phyloP scores from a whole-genome alignment of 2,797 vertebrate genomes.

The Tokudaia muenninki region DNA sequence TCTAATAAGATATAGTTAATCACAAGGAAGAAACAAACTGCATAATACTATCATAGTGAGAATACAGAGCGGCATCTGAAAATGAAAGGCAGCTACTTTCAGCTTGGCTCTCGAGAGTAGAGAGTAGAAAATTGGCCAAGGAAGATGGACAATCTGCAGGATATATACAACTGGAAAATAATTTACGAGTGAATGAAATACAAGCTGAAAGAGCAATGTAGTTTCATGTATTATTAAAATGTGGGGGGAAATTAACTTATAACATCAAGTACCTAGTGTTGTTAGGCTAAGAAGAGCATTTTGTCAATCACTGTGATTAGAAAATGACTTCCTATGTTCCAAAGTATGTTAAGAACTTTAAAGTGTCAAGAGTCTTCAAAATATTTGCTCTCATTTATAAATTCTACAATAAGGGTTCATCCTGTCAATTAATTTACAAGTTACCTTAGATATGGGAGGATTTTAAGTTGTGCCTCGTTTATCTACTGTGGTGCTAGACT shows the following conservation, averaged over 20 bases:
- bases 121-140: background rate
- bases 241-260: background rate
- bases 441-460: background rate
- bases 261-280: background rate
- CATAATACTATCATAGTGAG: background rate
- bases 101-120: background rate
- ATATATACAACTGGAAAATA: background rate
- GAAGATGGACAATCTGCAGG: constrained; percentile 15
- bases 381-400: background rate
- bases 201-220: background rate
- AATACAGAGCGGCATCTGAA: background rate
- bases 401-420: background rate
- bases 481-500: background rate
- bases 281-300: background rate
- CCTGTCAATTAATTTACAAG: background rate
- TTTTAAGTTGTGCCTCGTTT: background rate
- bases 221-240: background rate
- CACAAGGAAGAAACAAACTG: background rate
- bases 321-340: constrained; percentile 20
- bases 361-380: constrained; percentile 48
- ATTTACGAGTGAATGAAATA: constrained; percentile 14
- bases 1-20: background rate
- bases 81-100: background rate
- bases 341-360: background rate
- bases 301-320: background rate